Evolutionary conservation across 2,113 vertebrate genomes (phyloP).

Genomic region (Etia nguti): DNA sequence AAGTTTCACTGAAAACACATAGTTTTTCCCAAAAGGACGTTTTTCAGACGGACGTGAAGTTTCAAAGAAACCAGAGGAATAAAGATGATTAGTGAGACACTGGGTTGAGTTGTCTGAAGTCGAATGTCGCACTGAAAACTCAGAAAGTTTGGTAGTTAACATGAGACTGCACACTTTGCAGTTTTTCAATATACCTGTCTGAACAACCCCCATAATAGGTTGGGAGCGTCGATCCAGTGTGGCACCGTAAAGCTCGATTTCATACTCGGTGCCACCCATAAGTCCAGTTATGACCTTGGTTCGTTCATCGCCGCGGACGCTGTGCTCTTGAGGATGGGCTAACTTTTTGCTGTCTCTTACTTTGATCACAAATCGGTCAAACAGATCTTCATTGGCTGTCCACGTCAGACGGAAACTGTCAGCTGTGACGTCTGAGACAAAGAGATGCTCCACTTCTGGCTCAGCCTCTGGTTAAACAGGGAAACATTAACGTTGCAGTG

Average conservation of each 20-base stretch:
- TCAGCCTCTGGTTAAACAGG: conserved; percentile 84
- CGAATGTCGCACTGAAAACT: background rate
- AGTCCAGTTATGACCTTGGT: conserved; percentile 84
- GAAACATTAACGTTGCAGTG: conserved; percentile 33
- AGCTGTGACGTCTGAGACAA: conserved; percentile 84
- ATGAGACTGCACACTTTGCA: background rate
- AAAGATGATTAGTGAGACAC: background rate
- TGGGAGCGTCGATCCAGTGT: conserved; percentile 84
- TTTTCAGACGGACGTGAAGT: background rate
- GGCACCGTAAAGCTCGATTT: conserved; percentile 89
- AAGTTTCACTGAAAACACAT: background rate
- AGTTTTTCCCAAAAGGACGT: background rate
- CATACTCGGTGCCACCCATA: conserved; percentile 86
- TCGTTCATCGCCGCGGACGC: conserved; percentile 74
- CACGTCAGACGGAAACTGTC: conserved; percentile 89
- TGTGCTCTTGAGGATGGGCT: conserved; percentile 79
- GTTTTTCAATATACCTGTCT: conserved; percentile 80
- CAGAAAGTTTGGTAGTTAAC: background rate
- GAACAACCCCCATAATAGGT: conserved; percentile 78
- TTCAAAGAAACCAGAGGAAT: conserved; percentile 1
- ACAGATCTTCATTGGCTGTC: conserved; percentile 86
- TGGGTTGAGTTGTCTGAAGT: background rate
- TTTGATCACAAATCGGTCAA: conserved; percentile 92
- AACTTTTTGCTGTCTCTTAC: conserved; percentile 86
- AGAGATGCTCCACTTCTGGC: conserved; percentile 91